A percentile compares a stretch with the other conserved stretches of the same genome.
Conservation (phyloP, 2,113 vertebrate genomes). For the Circaetus cinerascens region DNA sequence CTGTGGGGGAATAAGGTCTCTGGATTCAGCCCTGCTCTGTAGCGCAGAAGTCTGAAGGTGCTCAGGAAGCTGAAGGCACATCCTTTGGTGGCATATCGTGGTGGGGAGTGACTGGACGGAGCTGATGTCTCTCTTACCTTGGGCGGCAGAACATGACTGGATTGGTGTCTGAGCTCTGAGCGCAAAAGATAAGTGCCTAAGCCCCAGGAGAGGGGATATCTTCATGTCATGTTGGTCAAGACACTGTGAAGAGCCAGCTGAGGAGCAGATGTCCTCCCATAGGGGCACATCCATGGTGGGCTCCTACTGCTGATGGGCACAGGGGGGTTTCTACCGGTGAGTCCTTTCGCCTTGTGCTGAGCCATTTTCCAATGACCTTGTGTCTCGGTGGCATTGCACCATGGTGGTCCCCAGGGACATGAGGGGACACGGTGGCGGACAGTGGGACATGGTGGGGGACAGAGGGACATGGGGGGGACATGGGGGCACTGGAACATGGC, state of each 20-base stretch:
- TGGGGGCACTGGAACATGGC: too few species aligned
- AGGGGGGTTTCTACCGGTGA: not conserved
- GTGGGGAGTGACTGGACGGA: rapidly evolving
- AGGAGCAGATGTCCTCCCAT: not conserved
- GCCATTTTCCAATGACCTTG: not conserved
- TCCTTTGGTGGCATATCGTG: rapidly evolving
- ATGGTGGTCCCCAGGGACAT: rapidly evolving
- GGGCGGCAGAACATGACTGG: not conserved
- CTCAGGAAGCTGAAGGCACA: not conserved
- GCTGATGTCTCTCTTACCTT: not conserved
- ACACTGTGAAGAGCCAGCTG: rapidly evolving
- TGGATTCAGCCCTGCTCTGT: not conserved
- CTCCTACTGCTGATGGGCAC: not conserved
- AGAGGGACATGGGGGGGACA: too few species aligned
- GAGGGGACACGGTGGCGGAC: not conserved
- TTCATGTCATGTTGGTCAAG: rapidly evolving
- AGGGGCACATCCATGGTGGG: rapidly evolving
- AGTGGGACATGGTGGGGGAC: too few species aligned
- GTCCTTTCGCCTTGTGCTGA: not conserved
- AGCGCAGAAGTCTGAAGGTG: not conserved
- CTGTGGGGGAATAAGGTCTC: not conserved
- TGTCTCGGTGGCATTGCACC: not conserved
- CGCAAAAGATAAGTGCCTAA: not conserved
- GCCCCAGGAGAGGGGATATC: not conserved
- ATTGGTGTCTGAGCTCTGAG: not conserved